Evolutionary conservation across 2,888 invertebrate species (phyloP).

Genomic region (Agrochola circellaris): DNA sequence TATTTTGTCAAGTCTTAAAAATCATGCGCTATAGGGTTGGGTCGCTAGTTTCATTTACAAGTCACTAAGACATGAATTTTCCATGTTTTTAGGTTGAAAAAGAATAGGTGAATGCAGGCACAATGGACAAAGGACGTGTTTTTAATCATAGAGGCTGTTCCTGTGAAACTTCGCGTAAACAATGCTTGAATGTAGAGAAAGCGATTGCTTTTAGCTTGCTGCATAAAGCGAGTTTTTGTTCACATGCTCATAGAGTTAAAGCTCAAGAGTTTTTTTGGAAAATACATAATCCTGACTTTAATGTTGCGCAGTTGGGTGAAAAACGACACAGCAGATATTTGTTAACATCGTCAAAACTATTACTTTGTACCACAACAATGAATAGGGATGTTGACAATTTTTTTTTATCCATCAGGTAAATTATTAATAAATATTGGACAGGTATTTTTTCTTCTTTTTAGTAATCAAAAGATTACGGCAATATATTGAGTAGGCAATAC

Average conservation of each 20-base stretch:
- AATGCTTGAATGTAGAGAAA: conserved; percentile 19
- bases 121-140: conserved; percentile 21
- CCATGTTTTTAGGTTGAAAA: neutral
- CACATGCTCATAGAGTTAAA: neutral
- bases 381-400: neutral
- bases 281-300: neutral
- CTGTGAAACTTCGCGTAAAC: conserved; percentile 9
- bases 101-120: conserved; percentile 1
- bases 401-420: too few relatives aligned
- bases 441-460: too few relatives aligned
- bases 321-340: neutral
- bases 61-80: neutral
- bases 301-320: neutral
- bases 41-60: neutral
- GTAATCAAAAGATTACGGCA: too few relatives aligned
- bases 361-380: neutral
- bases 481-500: too few relatives aligned
- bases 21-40: too few relatives aligned
- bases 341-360: neutral
- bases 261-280: neutral
- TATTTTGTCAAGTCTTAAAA: too few relatives aligned
- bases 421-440: too few relatives aligned
- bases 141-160: conserved; percentile 8
- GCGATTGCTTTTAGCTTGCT: conserved; percentile 11
- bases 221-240: conserved; percentile 12